Evolutionary conservation across 2,888 invertebrate genomes (phyloP).

Genomic region (Phlogophora meticulosa): DNA sequence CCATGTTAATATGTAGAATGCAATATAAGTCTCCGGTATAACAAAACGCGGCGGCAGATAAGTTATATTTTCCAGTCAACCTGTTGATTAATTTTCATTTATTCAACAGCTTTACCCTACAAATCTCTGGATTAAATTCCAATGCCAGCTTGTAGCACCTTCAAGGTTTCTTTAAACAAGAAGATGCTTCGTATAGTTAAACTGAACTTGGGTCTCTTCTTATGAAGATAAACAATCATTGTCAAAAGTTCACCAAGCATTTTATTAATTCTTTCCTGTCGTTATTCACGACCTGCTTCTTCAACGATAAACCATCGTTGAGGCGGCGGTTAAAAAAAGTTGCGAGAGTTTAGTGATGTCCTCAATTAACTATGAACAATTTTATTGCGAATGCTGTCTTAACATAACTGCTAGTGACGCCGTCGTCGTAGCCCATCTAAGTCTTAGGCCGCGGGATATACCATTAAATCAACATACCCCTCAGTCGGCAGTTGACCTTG

Average conservation of each 20-base stretch:
- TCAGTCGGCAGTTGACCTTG: constrained; percentile 1
- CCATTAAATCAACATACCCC: not conserved
- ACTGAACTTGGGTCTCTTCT: not conserved
- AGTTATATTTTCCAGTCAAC: constrained; percentile 45
- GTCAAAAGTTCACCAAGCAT: too few species aligned
- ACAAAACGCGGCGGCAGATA: not conserved
- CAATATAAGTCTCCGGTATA: not conserved
- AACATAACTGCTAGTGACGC: too few species aligned
- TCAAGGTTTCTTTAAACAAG: not conserved
- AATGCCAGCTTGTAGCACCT: constrained; percentile 2
- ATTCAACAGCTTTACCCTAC: constrained; percentile 49
- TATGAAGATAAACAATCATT: not conserved
- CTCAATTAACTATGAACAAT: too few species aligned
- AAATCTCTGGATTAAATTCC: not conserved
- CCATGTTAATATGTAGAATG: not conserved
- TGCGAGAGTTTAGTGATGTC: too few species aligned
- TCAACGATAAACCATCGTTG: too few species aligned
- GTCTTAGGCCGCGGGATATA: not conserved
- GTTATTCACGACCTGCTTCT: too few species aligned
- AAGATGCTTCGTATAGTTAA: not conserved
- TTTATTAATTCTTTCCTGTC: too few species aligned
- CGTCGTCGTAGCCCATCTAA: not conserved
- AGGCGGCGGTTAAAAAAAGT: too few species aligned
- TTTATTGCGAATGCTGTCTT: too few species aligned
- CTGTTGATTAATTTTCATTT: constrained; percentile 70